phyloP scores from a whole-genome alignment of 2,113 vertebrate species.

The Promerops cafer region DNA sequence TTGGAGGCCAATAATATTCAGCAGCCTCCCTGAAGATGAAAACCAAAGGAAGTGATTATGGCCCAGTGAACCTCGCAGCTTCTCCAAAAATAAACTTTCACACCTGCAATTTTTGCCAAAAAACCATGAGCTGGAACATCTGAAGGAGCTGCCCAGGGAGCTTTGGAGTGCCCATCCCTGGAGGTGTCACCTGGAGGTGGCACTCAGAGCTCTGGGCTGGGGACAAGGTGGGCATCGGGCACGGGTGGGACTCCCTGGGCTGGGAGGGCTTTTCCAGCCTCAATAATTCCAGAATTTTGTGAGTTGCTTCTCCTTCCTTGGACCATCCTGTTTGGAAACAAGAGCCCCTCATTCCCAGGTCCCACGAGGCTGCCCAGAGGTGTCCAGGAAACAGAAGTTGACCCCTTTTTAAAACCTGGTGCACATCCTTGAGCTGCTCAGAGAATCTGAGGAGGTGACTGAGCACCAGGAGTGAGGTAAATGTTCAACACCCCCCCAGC shows the following conservation, averaged over 20 bases:
- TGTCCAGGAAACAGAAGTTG: rapidly evolving
- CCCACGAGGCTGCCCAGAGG: not conserved
- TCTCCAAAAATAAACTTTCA: not conserved
- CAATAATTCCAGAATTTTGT: rapidly evolving
- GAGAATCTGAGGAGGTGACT: too few species aligned
- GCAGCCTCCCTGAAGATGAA: not conserved
- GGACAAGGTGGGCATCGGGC: not conserved
- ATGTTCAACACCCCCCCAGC: rapidly evolving
- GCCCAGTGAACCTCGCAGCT: not conserved
- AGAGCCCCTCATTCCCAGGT: not conserved
- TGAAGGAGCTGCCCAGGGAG: not conserved
- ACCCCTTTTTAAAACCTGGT: not conserved
- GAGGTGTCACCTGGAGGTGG: not conserved
- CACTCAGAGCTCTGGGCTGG: not conserved
- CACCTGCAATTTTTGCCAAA: not conserved
- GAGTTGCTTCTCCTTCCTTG: not conserved
- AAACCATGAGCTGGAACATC: not conserved
- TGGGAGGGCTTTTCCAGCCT: not conserved
- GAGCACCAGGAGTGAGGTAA: not conserved
- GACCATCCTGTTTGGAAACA: not conserved
- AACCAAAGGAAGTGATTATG: not conserved
- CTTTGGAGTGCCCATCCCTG: not conserved
- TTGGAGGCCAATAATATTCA: not conserved
- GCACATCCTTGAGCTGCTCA: not conserved
- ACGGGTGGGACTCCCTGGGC: rapidly evolving